Conservation (phyloP, 2,113 vertebrate genomes). For the Eudorcas thomsonii region DNA sequence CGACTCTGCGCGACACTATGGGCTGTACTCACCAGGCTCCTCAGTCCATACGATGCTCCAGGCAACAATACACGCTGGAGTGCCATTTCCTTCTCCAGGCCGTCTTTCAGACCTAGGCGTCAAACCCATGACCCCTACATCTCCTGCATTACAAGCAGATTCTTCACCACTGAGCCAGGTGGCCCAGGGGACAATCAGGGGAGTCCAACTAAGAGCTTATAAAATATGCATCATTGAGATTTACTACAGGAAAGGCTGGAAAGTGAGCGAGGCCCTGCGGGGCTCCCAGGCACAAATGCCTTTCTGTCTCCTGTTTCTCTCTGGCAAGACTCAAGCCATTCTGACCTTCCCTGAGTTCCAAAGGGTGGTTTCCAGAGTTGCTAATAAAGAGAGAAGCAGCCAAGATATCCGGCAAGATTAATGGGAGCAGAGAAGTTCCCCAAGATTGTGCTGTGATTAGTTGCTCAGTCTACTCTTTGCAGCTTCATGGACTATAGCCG, state of each 20-base stretch:
- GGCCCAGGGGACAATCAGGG: no score
- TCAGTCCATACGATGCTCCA: not conserved
- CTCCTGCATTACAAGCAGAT: not conserved
- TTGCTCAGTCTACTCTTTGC: not conserved
- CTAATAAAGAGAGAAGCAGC: not conserved
- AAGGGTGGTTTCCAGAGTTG: not conserved
- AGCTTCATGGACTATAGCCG: fast-evolving
- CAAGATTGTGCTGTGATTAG: not conserved
- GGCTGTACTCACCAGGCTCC: not conserved
- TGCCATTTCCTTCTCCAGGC: not conserved
- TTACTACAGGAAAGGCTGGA: not conserved
- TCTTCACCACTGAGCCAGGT: not conserved
- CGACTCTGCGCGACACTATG: fast-evolving
- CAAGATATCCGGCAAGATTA: not conserved
- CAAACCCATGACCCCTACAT: not conserved
- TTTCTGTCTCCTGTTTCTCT: not conserved
- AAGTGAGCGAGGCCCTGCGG: not conserved
- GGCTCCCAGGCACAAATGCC: not conserved
- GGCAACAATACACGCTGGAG: fast-evolving
- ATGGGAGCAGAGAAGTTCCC: not conserved
- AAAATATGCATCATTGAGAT: not conserved
- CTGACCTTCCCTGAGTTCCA: not conserved
- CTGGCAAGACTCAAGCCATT: not conserved
- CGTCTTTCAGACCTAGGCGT: not conserved
- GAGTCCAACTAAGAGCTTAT: not conserved